These are phyloP conservation scores for Paramormyrops hopkinsi DNA, from an alignment of 2,797 vertebrate genomes.

Conservation along the genomic window DNA sequence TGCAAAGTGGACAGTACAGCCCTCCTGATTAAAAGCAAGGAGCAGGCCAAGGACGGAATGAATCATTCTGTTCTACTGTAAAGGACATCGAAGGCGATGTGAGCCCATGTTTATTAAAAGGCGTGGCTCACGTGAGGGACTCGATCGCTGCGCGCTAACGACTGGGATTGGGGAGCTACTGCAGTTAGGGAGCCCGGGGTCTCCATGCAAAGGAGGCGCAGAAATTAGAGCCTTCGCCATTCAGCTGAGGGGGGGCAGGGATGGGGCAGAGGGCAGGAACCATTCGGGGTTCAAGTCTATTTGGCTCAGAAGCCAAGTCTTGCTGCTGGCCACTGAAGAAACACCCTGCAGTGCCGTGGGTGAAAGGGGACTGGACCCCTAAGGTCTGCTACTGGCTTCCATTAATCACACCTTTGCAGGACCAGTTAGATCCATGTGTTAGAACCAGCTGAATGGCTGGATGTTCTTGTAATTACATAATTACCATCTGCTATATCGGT, in stretches of 20 bases:
- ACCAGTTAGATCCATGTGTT: background rate
- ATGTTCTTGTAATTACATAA: background rate
- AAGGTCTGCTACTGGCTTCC: background rate
- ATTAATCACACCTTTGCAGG: background rate
- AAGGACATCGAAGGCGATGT: conserved; percentile 27
- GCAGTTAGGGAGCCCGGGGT: background rate
- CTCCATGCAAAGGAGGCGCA: background rate
- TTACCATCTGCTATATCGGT: background rate
- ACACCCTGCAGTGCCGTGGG: conserved; percentile 21
- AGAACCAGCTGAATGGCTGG: background rate
- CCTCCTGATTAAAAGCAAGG: conserved; percentile 40
- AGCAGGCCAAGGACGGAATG: conserved; percentile 40
- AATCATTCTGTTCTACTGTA: conserved; percentile 32
- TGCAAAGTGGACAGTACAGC: conserved; percentile 44
- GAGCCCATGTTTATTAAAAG: conserved; percentile 14
- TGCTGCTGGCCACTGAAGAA: conserved; percentile 31
- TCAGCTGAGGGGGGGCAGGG: conserved; percentile 28
- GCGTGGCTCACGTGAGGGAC: background rate
- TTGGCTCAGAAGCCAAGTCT: conserved; percentile 29
- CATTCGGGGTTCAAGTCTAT: conserved; percentile 25
- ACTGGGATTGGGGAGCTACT: background rate
- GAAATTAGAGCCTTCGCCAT: background rate
- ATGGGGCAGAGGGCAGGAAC: conserved; percentile 21
- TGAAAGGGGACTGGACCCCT: background rate
- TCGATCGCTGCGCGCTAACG: background rate